A percentile compares a stretch with the other conserved stretches of the same genome.
Evolutionary conservation across 2,888 invertebrate species (phyloP).

Genomic region (Microctonus hyperodae): DNA sequence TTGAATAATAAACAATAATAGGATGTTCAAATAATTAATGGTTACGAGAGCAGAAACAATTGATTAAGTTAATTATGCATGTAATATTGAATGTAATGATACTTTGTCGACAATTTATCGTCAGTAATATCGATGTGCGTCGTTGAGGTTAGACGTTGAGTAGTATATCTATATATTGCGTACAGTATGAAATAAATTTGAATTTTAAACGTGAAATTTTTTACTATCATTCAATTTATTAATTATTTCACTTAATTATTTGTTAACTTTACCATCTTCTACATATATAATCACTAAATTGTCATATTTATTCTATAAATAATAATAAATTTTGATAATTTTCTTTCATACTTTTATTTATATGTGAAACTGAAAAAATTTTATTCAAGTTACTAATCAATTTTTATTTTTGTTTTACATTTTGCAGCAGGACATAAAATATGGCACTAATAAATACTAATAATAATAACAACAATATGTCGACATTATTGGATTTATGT

Average conservation of each 20-base stretch:
- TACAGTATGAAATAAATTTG: too few species aligned
- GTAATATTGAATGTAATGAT: not conserved
- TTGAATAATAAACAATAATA: constrained; percentile 16
- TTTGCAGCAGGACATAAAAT: not conserved
- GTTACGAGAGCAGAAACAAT: constrained; percentile 12
- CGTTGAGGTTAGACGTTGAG: constrained; percentile 8
- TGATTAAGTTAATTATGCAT: constrained; percentile 20
- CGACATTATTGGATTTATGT: constrained; percentile 35
- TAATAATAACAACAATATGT: constrained; percentile 32
- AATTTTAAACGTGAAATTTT: too few species aligned
- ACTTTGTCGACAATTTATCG: constrained; percentile 1
- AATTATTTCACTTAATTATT: too few species aligned
- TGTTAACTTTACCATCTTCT: too few species aligned
- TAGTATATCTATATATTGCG: constrained; percentile 1
- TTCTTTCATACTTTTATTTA: too few species aligned
- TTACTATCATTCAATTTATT: too few species aligned
- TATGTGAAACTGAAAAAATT: too few species aligned
- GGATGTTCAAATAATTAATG: not conserved
- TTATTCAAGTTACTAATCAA: not conserved
- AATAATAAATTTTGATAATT: too few species aligned
- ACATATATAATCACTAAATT: too few species aligned
- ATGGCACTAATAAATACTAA: constrained; percentile 31
- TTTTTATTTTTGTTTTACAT: not conserved
- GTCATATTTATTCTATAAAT: too few species aligned
- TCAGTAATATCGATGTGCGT: constrained; percentile 2